Evolutionary conservation across 2,888 invertebrate genomes (phyloP).

Genomic region (Physocephala rufipes): DNA sequence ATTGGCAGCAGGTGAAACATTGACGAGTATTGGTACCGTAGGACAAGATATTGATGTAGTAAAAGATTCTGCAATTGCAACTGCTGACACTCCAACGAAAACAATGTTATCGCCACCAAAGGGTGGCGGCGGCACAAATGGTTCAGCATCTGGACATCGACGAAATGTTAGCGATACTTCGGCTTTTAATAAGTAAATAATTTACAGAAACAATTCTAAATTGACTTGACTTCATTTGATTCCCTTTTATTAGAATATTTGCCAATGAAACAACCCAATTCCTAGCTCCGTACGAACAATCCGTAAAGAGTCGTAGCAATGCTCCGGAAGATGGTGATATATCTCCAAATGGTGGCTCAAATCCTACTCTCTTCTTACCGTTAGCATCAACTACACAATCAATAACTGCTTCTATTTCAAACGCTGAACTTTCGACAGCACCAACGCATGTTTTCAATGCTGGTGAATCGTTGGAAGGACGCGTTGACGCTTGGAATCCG

Average conservation of each 20-base stretch:
- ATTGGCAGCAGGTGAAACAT: constrained; percentile 40
- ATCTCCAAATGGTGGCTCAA: constrained; percentile 52
- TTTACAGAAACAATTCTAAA: too few species aligned
- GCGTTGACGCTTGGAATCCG: constrained; percentile 81
- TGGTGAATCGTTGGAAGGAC: constrained; percentile 57
- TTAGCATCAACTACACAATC: constrained; percentile 38
- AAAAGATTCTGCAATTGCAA: neutral
- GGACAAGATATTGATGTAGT: constrained; percentile 37
- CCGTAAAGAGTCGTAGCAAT: constrained; percentile 68
- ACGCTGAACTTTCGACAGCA: constrained; percentile 58
- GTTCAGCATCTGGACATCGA: constrained; percentile 69
- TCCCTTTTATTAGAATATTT: constrained; percentile 71
- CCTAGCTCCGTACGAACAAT: constrained; percentile 77
- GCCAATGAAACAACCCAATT: constrained; percentile 80
- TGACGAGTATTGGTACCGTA: constrained; percentile 41
- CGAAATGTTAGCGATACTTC: constrained; percentile 87
- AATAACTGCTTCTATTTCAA: constrained; percentile 59
- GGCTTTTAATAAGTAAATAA: constrained; percentile 79
- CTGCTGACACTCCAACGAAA: constrained; percentile 56
- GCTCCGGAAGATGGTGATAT: constrained; percentile 37
- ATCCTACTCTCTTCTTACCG: constrained; percentile 59
- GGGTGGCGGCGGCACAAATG: constrained; percentile 39
- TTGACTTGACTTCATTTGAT: constrained; percentile 12
- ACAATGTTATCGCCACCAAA: constrained; percentile 61
- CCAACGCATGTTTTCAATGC: constrained; percentile 37